Conservation (phyloP, 1,140 invertebrate species). For the Triops cancriformis region DNA sequence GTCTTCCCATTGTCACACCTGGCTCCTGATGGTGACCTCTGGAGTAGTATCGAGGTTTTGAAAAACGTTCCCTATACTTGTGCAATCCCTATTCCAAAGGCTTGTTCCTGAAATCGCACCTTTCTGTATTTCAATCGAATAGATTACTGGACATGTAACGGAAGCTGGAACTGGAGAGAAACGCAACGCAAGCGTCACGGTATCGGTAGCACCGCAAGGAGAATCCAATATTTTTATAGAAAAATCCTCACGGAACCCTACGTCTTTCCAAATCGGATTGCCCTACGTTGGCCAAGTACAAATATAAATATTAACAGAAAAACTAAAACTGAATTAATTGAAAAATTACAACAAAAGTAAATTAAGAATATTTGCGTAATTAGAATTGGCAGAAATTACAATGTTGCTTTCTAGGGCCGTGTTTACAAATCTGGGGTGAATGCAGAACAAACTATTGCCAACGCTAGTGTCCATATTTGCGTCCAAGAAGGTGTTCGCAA, state of each 20-base stretch:
- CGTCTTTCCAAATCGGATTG: slow-evolving; percentile 53
- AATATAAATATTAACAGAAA: background rate
- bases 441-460: slow-evolving; percentile 34
- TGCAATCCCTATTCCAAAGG: no score
- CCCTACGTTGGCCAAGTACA: slow-evolving; percentile 53
- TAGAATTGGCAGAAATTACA: no score
- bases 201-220: background rate
- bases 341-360: no score
- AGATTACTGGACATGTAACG: background rate
- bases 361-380: no score
- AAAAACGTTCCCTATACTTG: background rate
- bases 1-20: background rate
- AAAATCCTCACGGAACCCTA: slow-evolving; percentile 36
- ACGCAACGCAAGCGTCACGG: background rate
- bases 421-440: slow-evolving; percentile 34
- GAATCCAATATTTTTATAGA: slow-evolving; percentile 36
- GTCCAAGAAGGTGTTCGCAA: background rate
- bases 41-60: background rate
- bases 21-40: background rate
- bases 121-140: background rate
- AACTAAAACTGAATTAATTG: background rate
- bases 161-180: background rate
- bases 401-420: background rate
- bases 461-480: slow-evolving; percentile 35
- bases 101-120: no score